These are phyloP conservation scores for Danaus melanippus DNA, from an alignment of 1,140 invertebrate species.

Conservation along the genomic window DNA sequence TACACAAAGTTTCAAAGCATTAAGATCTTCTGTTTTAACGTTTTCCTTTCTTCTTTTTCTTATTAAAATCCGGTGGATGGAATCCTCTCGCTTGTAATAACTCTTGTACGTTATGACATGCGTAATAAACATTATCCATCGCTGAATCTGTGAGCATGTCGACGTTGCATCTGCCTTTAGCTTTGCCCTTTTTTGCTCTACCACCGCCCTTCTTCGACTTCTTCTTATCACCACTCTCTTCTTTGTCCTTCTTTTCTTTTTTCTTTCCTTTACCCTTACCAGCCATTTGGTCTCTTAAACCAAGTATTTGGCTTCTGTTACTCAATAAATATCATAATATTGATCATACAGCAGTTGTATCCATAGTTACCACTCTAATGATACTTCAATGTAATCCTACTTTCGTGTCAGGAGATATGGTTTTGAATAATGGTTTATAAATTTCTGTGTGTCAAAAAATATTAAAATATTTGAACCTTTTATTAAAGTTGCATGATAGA, in stretches of 20 bases:
- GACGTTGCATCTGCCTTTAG: constrained; percentile 76
- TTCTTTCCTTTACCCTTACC: constrained; percentile 57
- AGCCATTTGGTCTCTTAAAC: constrained; percentile 29
- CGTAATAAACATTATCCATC: constrained; percentile 91
- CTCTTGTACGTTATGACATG: constrained; percentile 91
- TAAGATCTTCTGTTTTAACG: constrained; percentile 17
- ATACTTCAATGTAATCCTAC: no score
- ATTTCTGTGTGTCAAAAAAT: no score
- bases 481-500: no score
- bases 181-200: constrained; percentile 74
- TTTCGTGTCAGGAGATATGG: no score
- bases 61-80: constrained; percentile 85
- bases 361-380: no score
- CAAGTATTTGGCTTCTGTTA: constrained; percentile 16
- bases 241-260: constrained; percentile 50
- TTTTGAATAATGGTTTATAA: no score
- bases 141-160: constrained; percentile 89
- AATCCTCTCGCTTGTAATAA: constrained; percentile 83
- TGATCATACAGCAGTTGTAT: constrained; percentile 22
- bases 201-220: constrained; percentile 59
- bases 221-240: constrained; percentile 52
- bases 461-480: no score
- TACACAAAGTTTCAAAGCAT: no score
- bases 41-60: constrained; percentile 85
- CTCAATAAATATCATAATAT: constrained; percentile 27